phyloP scores from a whole-genome alignment of 2,113 vertebrate genomes.

The Blennius ocellaris region DNA sequence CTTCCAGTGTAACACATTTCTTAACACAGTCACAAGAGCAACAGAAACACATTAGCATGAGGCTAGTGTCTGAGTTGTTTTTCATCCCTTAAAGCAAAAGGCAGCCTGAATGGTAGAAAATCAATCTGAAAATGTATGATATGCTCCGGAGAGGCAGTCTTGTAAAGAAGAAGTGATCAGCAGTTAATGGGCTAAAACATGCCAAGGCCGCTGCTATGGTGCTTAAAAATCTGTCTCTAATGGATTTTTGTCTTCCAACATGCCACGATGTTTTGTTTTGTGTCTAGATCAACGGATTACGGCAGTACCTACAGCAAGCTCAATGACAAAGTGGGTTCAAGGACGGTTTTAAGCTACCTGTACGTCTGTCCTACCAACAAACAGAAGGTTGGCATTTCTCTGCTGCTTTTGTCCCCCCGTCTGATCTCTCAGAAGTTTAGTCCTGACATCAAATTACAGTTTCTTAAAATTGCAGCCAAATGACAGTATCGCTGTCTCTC shows the following conservation, averaged over 20 bases:
- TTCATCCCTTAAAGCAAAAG: conserved; percentile 34
- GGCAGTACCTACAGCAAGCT: conserved; percentile 95
- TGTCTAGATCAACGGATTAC: conserved; percentile 91
- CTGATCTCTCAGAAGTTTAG: conserved; percentile 10
- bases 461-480: conserved; percentile 34
- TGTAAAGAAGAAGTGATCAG: conserved; percentile 53
- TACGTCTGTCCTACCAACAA: conserved; percentile 98
- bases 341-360: conserved; percentile 95
- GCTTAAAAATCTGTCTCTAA: conserved; percentile 37
- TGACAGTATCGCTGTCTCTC: conserved; percentile 13
- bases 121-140: conserved; percentile 37
- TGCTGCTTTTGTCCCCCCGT: conserved; percentile 41
- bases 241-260: conserved; percentile 36
- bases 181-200: conserved; percentile 64
- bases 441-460: conserved; percentile 17
- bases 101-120: conserved; percentile 31
- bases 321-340: conserved; percentile 93
- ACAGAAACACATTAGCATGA: conserved; percentile 30
- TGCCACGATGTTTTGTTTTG: conserved; percentile 27
- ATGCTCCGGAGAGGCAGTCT: conserved; percentile 35
- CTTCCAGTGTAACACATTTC: not conserved
- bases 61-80: conserved; percentile 18
- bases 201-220: conserved; percentile 16
- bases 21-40: conserved; percentile 9
- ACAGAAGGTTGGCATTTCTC: conserved; percentile 88